Evolutionary conservation across 2,888 invertebrate species (phyloP), one percentile per base, ranked within the genome.

Genomic region (Rosalia funebris): DNA sequence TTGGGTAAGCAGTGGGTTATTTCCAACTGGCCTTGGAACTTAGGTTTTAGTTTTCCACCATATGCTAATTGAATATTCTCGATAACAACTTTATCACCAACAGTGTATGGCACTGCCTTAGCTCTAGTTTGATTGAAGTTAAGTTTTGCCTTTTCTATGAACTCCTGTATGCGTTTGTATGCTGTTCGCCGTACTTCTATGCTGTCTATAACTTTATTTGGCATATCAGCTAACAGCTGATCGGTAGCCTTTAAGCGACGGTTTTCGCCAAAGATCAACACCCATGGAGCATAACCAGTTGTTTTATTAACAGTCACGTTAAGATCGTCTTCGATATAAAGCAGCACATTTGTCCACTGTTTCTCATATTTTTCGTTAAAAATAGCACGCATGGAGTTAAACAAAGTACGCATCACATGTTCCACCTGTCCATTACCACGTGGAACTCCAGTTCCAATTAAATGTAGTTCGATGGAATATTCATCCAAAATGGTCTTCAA

Each of bases 271-370:
- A 58, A 58, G 50, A 57, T 57, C 53, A 58, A 39, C 11, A 53
- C 53, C 36, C 45, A 45, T 5, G 53, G 58, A 10, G 53, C 44
- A 34, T 34, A 53, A 9, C 58, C 58, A 14, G 52, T 58, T 45
- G 58, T 53, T 58, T 53, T 53, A 37, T 58, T 58, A 15, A 58
- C 46, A 17, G 46, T 58, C 5, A 57, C 57, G 44, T 59, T 59
- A 17, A 59, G 36, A 20, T 54, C 53, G 12, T 59, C 41, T 34
- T 59, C 47, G 25, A 57, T 56, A 31, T 20, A n/a, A 7, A 12
- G 45, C n/a, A 25, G 20, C 1, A 20, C 19, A 4, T 31, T 16
- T 19, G 45, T 39, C 39, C 39, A 39, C 1, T 12, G 12, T 15
- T 39, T 39, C 7, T 25, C 25, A 7, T 25, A 5, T 7, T 25